Evolutionary conservation across 2,113 vertebrate species (phyloP), one percentile per base, ranked within the genome.

Genomic region (Puma concolor): DNA sequence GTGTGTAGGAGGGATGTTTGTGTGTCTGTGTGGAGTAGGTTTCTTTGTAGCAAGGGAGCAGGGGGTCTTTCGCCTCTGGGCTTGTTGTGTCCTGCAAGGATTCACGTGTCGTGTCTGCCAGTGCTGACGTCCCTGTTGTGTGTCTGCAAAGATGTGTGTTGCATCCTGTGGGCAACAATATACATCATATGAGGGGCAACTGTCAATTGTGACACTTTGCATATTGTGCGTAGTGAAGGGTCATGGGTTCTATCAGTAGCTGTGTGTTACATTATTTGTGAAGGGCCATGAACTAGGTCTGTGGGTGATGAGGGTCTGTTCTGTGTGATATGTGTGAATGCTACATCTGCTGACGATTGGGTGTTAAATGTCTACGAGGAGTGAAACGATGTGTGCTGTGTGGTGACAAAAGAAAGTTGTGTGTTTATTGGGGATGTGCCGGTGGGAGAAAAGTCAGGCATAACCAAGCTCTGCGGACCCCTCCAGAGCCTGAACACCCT

Each of bases 71-170:
- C 14, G 0, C 48, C 21, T 81, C 66, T 27, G n/a, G 33, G 25
- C 33, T 27, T 52, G 0, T 7, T 16, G 27, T n/a, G 54, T 54
- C 38, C 69, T 29, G 41, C 27, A 25, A 52, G 19, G 19, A 11
- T 31, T 36, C 38, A n/a, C 6, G 31, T 31, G 21, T 16, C 4
- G 6, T 14, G 31, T 48, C n/a, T 23, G 10, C 33, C 36, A 60
- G 2, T 6, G 21, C 21, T 4, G 11, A 10, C 4, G 29, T 16
- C 2, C 29, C 0, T 16, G 27, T 5, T 86, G 3, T 66, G 11
- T 38, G 80, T 89, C 71, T 91, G n/a, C 76, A n/a, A 71, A 10
- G 66, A 72, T 23, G 74, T 17, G 21, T 41, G 41, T 66, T 76
- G 63, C 64, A 7, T 16, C 33, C 48, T 27, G 1, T 21, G 36